A percentile compares a stretch with the other conserved stretches of the same genome.
phyloP scores from a whole-genome alignment of 2,888 invertebrate genomes.

The Cheilosia scutellata region DNA sequence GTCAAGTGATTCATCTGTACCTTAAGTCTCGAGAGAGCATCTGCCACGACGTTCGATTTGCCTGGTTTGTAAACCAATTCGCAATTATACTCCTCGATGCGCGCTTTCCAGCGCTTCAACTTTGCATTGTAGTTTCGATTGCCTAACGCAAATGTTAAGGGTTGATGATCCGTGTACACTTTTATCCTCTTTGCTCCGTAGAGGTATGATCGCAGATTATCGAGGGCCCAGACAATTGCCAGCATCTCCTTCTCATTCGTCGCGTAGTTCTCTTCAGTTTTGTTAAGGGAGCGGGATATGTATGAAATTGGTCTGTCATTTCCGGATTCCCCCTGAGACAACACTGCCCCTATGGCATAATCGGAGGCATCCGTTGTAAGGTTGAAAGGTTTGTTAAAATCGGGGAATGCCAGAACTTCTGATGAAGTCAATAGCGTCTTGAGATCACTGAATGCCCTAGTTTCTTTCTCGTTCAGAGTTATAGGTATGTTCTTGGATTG shows the following conservation, averaged over 20 bases:
- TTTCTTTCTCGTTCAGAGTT: slow-evolving; percentile 38
- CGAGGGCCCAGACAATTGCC: slow-evolving; percentile 54
- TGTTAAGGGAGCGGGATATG: slow-evolving; percentile 16
- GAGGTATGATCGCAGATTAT: slow-evolving; percentile 41
- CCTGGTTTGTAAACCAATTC: slow-evolving; percentile 52
- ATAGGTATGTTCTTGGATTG: slow-evolving; percentile 64
- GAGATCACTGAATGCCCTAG: slow-evolving; percentile 64
- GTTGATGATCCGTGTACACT: slow-evolving; percentile 54
- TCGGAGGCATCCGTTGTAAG: slow-evolving; percentile 25
- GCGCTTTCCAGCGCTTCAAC: slow-evolving; percentile 55
- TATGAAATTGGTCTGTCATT: slow-evolving; percentile 15
- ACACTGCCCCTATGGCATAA: slow-evolving; percentile 2
- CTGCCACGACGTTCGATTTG: slow-evolving; percentile 38
- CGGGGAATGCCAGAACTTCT: slow-evolving; percentile 49
- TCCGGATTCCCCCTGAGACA: slow-evolving; percentile 4
- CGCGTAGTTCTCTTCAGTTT: slow-evolving; percentile 64
- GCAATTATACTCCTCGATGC: slow-evolving; percentile 63
- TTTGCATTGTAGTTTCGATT: slow-evolving; percentile 50
- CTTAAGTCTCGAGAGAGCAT: not conserved
- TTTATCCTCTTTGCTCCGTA: slow-evolving; percentile 47
- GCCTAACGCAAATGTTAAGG: slow-evolving; percentile 36
- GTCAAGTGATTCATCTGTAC: no score
- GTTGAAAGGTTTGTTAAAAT: slow-evolving; percentile 36
- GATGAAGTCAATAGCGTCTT: no score
- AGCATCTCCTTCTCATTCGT: slow-evolving; percentile 62